Evolutionary conservation across 2,113 vertebrate genomes (phyloP), one percentile per base, ranked within the genome.

Genomic region (Pavo muticus): DNA sequence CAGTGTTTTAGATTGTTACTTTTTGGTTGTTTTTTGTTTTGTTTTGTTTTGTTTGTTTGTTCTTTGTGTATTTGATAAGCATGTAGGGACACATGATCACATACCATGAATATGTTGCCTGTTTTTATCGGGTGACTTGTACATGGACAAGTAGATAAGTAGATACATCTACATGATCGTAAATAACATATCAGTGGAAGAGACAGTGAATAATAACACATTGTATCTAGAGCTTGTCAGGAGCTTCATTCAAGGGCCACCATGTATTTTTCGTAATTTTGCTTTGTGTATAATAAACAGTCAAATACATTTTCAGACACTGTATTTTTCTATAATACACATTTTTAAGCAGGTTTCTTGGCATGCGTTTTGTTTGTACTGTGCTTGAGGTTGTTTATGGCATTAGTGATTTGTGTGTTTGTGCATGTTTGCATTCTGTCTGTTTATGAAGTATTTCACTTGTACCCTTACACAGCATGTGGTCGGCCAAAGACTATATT

Each of bases 311-410:
- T 54, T 87, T 90, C 75, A 90, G 78, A 80, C 60, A 61, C 8
- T 84, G 35, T 82, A 27, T 90, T 93, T 95, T 92, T 82, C 57
- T 89, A 85, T 93, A 96, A 64, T 88, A 79, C 64, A 86, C 87
- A 47, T 88, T 93, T 88, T 94, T 84, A 94, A 94, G 82, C 84
- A 96, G 94, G 91, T 96, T 96, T 95, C 95, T 94, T 97, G 96
- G 95, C 92, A 93, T 85, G 95, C 61, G 65, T 87, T 95, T 94
- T 97, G 94, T 96, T 97, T 97, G 91, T 96, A 52, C 92, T 96
- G 84, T 92, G 69, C 84, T 93, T 71, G 89, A 94, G 81, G 94
- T 96, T 96, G 87, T 93, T 96, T 94, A 96, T 90, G 87, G 91
- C 91, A 91, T 94, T 97, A 94, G 90, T 92, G 82, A 93, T 96